These are phyloP conservation scores for Drosophila lutescens DNA, from an alignment of 2,888 invertebrate genomes.

Conservation along the genomic window DNA sequence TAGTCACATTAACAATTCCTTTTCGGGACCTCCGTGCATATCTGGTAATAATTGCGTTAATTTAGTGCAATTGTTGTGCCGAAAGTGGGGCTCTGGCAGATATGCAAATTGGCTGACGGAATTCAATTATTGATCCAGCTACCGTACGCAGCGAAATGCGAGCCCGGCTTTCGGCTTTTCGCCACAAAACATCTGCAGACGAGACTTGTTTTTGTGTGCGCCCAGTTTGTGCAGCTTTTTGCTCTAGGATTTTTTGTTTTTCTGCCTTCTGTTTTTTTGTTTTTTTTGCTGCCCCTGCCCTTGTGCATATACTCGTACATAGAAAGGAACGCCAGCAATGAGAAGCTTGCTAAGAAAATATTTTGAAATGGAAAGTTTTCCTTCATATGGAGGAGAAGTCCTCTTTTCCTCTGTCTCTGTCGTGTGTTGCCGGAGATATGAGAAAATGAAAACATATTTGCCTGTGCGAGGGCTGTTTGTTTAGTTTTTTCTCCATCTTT, in stretches of 20 bases:
- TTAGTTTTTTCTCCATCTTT: conserved; percentile 16
- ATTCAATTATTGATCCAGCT: conserved; percentile 31
- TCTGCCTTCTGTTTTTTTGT: neutral
- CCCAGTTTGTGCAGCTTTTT: conserved; percentile 12
- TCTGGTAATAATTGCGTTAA: conserved; percentile 28
- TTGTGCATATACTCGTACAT: conserved; percentile 9
- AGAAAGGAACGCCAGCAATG: conserved; percentile 13
- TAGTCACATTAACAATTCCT: conserved; percentile 16
- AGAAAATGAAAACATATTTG: conserved; percentile 42
- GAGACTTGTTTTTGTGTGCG: conserved; percentile 24
- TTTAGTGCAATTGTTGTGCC: conserved; percentile 29
- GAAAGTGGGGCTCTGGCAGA: neutral
- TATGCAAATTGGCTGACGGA: conserved; percentile 27
- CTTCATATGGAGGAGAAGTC: conserved; percentile 4
- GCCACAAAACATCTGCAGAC: conserved; percentile 25
- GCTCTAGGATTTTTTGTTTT: neutral
- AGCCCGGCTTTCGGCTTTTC: neutral
- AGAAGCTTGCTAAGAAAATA: conserved; percentile 49
- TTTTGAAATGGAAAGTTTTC: conserved; percentile 49
- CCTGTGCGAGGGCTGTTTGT: conserved; percentile 26
- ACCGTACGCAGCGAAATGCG: neutral
- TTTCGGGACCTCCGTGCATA: conserved; percentile 18
- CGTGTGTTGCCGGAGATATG: conserved; percentile 23
- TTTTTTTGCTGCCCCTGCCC: conserved; percentile 1
- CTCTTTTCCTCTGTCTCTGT: neutral